These are phyloP conservation scores for Sander vitreus DNA, from an alignment of 2,113 vertebrate species.

Conservation along the genomic window DNA sequence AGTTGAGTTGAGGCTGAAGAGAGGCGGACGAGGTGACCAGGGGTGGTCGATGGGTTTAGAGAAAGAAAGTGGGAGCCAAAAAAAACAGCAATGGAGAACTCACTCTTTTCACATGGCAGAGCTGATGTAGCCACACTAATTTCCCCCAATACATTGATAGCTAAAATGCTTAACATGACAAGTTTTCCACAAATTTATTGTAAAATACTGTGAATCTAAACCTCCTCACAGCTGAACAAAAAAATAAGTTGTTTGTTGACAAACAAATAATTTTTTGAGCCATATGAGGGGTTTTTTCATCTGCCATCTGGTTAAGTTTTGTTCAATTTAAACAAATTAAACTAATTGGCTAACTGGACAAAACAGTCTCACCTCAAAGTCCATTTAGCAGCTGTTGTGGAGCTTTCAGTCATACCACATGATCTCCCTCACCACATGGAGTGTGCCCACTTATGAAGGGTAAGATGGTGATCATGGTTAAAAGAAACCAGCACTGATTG, in stretches of 20 bases:
- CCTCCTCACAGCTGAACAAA: background rate
- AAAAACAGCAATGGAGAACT: conserved; percentile 3
- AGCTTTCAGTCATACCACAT: background rate
- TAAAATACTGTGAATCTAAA: background rate
- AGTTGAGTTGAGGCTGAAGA: conserved; percentile 52
- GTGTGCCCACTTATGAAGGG: background rate
- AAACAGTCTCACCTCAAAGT: background rate
- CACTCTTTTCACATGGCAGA: conserved; percentile 14
- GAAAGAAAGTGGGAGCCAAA: background rate
- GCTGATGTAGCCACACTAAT: background rate
- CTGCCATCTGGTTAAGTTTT: background rate
- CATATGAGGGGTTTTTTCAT: background rate
- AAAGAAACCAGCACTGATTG: background rate
- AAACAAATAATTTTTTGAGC: background rate
- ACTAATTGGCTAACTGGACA: background rate
- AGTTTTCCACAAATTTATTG: background rate
- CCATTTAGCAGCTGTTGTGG: background rate
- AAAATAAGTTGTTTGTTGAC: background rate
- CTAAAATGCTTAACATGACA: background rate
- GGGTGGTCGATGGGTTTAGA: conserved; percentile 42
- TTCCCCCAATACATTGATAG: background rate
- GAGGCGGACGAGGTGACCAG: conserved; percentile 20
- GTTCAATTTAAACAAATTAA: background rate
- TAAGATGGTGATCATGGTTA: background rate
- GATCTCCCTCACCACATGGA: background rate